Evolutionary conservation across 2,113 vertebrate species (phyloP), one percentile per base, ranked within the genome.

Genomic region (human): DNA sequence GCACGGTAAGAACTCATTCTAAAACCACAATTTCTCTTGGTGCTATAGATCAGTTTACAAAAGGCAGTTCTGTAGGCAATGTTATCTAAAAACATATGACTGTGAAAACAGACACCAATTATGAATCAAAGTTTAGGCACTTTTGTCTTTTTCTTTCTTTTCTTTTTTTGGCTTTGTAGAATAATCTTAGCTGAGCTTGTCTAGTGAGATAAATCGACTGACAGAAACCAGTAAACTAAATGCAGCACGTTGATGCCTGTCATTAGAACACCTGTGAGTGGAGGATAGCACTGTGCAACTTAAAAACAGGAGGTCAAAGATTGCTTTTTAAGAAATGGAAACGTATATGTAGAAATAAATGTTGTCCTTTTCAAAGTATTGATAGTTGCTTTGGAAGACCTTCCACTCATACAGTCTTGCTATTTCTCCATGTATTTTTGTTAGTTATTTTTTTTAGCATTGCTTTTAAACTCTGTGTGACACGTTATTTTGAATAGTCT

Each of bases 21-120:
- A 70, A 87, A 89, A 48, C 20, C 52, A 61, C 45, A 18, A 3
- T 90, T 97, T 90, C 59, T 96, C 50, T 27, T 23, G 22, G 57
- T 87, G 61, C 75, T 78, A 40, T 4, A 52, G 45, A 64, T 88
- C 23, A 45, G 66, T 73, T 93, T 86, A 90, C 27, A 94, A 64
- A 84, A 89, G n/a, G 48, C 76, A 16, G 4, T 68, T 76, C 79
- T 75, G 55, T 35, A 75, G 82, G 73, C 38, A 80, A 17, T 72
- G 48, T 52, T 96, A 85, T 81, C 87, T 92, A 40, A 90, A 84
- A 59, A 70, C 2, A 0, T 35, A 48, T 23, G 80, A 17, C 20
- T 88, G 57, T 85, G 72, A 78, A 93, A 93, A 88, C 22, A 85
- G 83, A 83, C 32, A 38, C 40, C 66, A 79, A 94, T 84, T 81